Base-by-base conservation (phyloP, 2,797 vertebrate genomes). In the Mallotus villosus region DNA sequence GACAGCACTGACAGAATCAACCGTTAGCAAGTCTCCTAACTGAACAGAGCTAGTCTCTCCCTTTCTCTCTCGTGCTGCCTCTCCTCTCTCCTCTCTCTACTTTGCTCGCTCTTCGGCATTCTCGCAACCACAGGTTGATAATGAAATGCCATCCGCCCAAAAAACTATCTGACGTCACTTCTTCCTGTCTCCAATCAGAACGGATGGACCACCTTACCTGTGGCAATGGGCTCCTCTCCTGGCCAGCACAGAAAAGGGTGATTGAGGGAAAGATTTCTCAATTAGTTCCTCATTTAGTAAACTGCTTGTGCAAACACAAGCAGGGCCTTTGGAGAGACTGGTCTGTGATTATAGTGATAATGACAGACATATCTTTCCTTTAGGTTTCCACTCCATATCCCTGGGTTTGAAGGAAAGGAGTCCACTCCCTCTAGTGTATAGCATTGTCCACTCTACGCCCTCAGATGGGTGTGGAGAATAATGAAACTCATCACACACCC, bases 241-340 rank as follows among this genome's bases (percentile, higher is more conserved):
- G 60, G 68, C 72, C 74, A 63, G 58, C 34, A 74, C 55, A 61
- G 32, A 21, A 49, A 21, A 68, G 71, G 70, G 62, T 72, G 57
- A 32, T 55, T 49, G 73, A 66, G n/a, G 25, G 63, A 24, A 63
- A 41, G 75, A 65, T 57, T 22, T 21, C 12, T 7, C 22, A 74
- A 80, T 78, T 81, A 79, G 74, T 78, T 82, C 79, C 71, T 72
- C 71, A 79, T 79, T 78, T 76, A 68, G 79, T 62, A 41, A 86
- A n/a, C n/a, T n/a, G n/a, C n/a, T n/a, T 80, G 88, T 93, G 91
- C 91, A 91, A 93, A 91, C 83, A 69, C 83, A 81, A 87, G 75
- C 68, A 76, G 74, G 77, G 81, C 85, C 81, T 85, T 85, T 71
- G 66, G 75, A 82, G 69, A 81, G 74, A 70, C 65, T 63, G 34